Conservation (phyloP, 2,113 vertebrate species). For the Cebus imitator region DNA sequence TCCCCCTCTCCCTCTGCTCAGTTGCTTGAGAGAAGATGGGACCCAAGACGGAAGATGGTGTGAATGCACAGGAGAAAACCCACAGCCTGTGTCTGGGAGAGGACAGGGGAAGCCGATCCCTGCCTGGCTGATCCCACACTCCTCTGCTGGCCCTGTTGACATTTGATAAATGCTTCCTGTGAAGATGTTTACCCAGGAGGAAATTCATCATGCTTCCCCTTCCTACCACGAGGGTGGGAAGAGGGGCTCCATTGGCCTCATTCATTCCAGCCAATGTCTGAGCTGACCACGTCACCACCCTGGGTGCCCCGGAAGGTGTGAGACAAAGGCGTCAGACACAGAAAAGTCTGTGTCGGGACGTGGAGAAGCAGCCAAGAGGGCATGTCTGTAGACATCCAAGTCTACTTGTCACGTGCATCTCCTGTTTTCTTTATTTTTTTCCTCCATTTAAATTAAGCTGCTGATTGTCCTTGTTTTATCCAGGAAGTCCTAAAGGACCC, state of each 20-base stretch:
- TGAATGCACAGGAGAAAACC: neutral
- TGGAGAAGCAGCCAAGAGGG: neutral
- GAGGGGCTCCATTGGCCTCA: neutral
- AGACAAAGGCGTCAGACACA: neutral
- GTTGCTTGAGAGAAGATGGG: neutral
- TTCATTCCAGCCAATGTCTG: neutral
- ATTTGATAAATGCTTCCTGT: constrained; percentile 79
- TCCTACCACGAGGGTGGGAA: neutral
- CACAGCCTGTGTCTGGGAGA: neutral
- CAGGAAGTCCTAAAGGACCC: neutral
- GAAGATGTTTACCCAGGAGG: constrained; percentile 78
- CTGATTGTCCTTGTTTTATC: neutral
- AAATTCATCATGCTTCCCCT: constrained; percentile 76
- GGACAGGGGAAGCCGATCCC: constrained; percentile 13
- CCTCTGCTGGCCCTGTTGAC: constrained; percentile 62
- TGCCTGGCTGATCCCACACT: constrained; percentile 54
- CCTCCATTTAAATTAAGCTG: constrained; percentile 36
- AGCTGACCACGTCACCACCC: neutral
- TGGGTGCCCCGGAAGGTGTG: neutral
- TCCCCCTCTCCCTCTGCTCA: neutral
- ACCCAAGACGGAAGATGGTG: neutral
- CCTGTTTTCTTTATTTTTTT: neutral
- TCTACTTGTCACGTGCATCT: neutral
- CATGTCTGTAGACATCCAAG: neutral
- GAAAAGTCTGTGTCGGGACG: neutral